Conservation (phyloP, 2,888 invertebrate species). For the Clitarchus hookeri region DNA sequence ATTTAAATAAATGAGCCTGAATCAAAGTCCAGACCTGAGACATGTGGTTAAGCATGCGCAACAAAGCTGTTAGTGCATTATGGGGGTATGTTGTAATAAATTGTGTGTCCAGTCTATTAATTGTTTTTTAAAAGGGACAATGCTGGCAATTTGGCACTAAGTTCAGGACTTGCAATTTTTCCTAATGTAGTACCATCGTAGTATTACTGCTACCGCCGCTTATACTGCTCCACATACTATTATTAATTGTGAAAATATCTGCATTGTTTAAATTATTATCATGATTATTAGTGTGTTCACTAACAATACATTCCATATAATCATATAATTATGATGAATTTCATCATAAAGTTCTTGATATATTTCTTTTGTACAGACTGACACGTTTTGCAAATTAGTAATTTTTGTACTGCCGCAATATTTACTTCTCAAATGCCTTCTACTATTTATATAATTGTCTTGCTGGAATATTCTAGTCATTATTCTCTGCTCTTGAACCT, state of each 20-base stretch:
- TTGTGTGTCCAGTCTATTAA: background rate
- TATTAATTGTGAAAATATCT: background rate
- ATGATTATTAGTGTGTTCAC: background rate
- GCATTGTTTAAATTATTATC: background rate
- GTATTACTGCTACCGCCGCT: background rate
- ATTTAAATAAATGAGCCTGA: background rate
- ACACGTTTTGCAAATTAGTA: background rate
- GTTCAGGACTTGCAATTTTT: background rate
- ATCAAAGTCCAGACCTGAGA: background rate
- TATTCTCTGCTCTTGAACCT: too few species aligned
- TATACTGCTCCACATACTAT: background rate
- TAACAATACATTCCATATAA: background rate
- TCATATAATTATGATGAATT: background rate
- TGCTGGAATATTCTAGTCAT: too few species aligned
- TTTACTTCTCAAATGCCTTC: background rate
- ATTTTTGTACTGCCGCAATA: background rate
- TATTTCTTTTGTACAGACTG: background rate
- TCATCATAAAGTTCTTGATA: background rate
- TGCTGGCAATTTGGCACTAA: background rate
- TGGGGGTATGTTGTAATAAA: background rate
- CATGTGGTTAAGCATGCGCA: background rate
- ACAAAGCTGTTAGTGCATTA: background rate
- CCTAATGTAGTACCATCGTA: background rate
- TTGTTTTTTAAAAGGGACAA: background rate
- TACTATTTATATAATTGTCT: background rate